phyloP scores from a whole-genome alignment of 2,888 invertebrate species.

The Lycophotia porphyrea region DNA sequence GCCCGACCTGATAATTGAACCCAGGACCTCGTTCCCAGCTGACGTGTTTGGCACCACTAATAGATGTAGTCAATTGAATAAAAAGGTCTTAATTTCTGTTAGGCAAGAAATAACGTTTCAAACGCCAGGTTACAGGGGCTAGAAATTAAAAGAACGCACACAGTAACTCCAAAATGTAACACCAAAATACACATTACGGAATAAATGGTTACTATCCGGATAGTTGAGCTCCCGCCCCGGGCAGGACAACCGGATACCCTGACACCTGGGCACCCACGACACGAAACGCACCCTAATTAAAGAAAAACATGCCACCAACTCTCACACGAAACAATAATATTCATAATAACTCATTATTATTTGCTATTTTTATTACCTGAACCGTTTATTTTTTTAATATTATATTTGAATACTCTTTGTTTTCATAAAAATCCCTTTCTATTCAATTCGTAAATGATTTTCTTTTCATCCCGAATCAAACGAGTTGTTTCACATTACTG shows the following conservation, averaged over 20 bases:
- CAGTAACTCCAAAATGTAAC: conserved; percentile 44
- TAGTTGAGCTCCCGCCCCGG: conserved; percentile 32
- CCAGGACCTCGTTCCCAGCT: no score
- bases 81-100: background rate
- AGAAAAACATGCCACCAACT: conserved; percentile 68
- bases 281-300: conserved; percentile 70
- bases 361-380: background rate
- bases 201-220: conserved; percentile 40
- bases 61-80: background rate
- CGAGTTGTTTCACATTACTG: conserved; percentile 12
- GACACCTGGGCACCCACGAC: background rate
- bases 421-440: conserved; percentile 11
- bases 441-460: conserved; percentile 21
- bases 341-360: conserved; percentile 53
- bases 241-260: conserved; percentile 13
- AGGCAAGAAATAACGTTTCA: background rate
- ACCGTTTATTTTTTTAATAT: background rate
- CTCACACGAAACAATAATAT: conserved; percentile 42
- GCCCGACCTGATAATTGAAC: no score
- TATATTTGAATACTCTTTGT: conserved; percentile 1
- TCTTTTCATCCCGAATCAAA: conserved; percentile 14
- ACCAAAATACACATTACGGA: conserved; percentile 50
- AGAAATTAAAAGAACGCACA: conserved; percentile 33
- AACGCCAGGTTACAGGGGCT: background rate
- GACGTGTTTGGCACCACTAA: no score